Evolutionary conservation across 2,113 vertebrate species (phyloP), one percentile per base, ranked within the genome.

Genomic region (Anhinga rufa): DNA sequence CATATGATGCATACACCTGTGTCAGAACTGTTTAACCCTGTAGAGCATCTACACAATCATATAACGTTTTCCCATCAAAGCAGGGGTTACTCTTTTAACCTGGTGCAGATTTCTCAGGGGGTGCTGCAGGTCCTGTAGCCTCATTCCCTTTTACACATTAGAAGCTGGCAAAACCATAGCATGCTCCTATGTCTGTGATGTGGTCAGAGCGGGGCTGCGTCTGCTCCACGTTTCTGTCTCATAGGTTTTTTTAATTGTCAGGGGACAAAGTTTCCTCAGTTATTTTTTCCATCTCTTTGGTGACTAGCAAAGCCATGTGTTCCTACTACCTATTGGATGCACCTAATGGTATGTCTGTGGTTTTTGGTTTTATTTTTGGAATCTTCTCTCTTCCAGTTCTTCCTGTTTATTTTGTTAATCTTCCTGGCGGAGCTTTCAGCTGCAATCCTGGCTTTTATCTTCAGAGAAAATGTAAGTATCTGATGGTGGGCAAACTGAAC

Each of bases 381-480:
- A 34, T 88, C 75, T 94, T 95, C 54, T 97, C 52, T 95, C 71
- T 95, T 94, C 51, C 98, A 99, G 99, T 99, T 99, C 97, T 99
- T 99, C 98, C 97, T 99, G 98, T 98, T 99, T 82, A 99, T 99
- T 96, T 98, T 99, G 96, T 88, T 99, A 96, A 99, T 99, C 98
- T 99, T 99, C 98, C 98, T 99, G 96, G 98, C 98, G 1, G 99
- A 99, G 97, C 98, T 99, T 68, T 98, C 99, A 2, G 99, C 99
- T n/a, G 99, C 99, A 93, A 98, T 99, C 97, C 90, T 99, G 98
- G 99, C 99, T 48, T 99, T 99, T 97, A 97, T 99, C 97, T 99
- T 99, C 98, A 98, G 99, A 84, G 99, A 99, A 74, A 99, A 99
- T 2, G 99, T 99, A 98, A 97, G 99, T 99, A 92, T 70, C 8